Evolutionary conservation across 2,113 vertebrate species (phyloP), one percentile per base, ranked within the genome.

Genomic region (Sinocyclocheilus maitianheensis): DNA sequence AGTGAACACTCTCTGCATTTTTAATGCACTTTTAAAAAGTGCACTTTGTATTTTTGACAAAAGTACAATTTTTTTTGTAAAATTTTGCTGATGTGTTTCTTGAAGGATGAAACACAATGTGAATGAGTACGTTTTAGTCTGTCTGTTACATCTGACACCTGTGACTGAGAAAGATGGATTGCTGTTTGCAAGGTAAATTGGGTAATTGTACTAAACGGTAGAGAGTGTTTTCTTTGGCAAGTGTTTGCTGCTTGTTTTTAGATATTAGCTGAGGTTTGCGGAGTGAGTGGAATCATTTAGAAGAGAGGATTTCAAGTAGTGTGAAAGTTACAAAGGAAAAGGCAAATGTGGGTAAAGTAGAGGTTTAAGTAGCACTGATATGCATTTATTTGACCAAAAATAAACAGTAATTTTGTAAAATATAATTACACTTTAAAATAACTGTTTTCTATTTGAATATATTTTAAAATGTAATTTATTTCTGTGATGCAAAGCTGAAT

Each of bases 121-220:
- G 76, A 37, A 82, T 74, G 22, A 6, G 37, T 65, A 11, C 9
- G 78, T 83, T 40, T 67, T 55, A 37, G 8, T 77, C 40, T 77
- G 62, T 69, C 80, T 37, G 71, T 46, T 34, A 46, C 22, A 75
- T 84, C 83, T 83, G 85, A 81, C 89, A 90, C 71, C 85, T 83
- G 87, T 85, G 85, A 85, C 24, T 62, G 79, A 81, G 37, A 80
- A 85, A 90, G 83, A 90, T 87, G 75, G 84, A 90, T 88, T 87
- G 48, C 85, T 8, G 24, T 83, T 83, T 80, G 60, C 55, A 14
- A 58, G 43, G 79, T 43, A 84, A 86, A 74, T 87, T 74, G 80
- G 74, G 46, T 85, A 90, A 88, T 87, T 78, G 78, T 30, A 82
- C 63, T 72, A 72, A 83, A 58, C 53, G 74, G 77, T 26, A 84